Conservation (phyloP, 2,888 invertebrate genomes). For the Branchellion lobata region DNA sequence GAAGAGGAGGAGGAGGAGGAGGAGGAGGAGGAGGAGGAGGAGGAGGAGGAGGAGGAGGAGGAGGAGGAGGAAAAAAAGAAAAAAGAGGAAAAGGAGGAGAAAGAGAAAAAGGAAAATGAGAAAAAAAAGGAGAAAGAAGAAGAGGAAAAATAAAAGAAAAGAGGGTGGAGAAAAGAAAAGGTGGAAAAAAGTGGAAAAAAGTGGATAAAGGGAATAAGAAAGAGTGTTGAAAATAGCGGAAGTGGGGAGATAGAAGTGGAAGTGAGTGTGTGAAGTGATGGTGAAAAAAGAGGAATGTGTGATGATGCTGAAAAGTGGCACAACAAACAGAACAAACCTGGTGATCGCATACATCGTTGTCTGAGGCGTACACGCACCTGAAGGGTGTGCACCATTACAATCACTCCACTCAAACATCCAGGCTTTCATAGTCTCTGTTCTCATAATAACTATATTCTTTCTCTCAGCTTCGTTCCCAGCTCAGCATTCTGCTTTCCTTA, state of each 20-base stretch:
- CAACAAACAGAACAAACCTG: conserved; percentile 54
- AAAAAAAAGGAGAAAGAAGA: background rate
- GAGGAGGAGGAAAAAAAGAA: background rate
- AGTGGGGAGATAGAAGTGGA: background rate
- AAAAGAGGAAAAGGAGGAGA: conserved; percentile 35
- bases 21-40: background rate
- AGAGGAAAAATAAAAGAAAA: background rate
- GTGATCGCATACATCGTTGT: conserved; percentile 64
- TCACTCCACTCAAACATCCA: background rate
- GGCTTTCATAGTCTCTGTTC: background rate
- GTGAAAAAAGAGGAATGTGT: background rate
- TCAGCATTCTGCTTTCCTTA: no score
- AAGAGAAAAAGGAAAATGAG: no score
- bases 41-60: background rate
- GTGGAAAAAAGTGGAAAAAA: no score
- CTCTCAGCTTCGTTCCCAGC: no score
- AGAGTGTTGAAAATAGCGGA: background rate
- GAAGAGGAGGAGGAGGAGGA: background rate
- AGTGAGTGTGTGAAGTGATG: background rate
- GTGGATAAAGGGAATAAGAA: background rate
- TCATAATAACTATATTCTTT: no score
- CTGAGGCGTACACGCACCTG: conserved; percentile 62
- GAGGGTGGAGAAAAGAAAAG: background rate
- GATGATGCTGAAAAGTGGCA: background rate
- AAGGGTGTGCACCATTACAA: background rate